Evolutionary conservation across 2,797 vertebrate species (phyloP), one percentile per base, ranked within the genome.

Genomic region (Setipinna tenuifilis): DNA sequence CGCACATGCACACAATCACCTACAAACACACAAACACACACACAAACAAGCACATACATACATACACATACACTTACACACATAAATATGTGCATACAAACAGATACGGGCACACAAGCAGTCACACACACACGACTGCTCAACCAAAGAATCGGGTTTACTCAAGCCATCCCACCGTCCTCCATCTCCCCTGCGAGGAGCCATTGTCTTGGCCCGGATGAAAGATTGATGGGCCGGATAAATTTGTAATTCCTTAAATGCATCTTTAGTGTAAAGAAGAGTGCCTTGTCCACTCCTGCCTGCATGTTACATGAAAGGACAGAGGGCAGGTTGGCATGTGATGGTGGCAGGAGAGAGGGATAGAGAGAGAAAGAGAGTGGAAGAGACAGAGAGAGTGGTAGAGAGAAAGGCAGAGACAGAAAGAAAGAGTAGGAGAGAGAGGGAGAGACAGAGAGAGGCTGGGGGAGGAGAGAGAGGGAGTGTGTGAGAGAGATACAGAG

Each of bases 221-320:
- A 94, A 94, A 92, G 88, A 93, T 94, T 93, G 83, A 94, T 91
- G 21, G 71, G 75, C 85, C 87, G 83, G 83, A 89, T 90, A 91
- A 88, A 93, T 93, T 90, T 86, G 90, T 90, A 88, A 92, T 88
- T 89, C 87, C 84, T 86, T 83, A 93, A 91, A 92, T 87, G 89
- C 85, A 90, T 85, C 86, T 91, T 90, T 78, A 80, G 85, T 91
- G 90, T 91, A 82, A n/a, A 88, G 81, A n/a, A 28, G 16, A 50
- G 46, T 65, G 16, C 23, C 17, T 12, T 21, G 11, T 54, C 10
- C 35, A 16, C 12, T 17, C 65, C 41, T 50, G 59, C 46, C 65
- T 57, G 81, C 75, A 84, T 83, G 83, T 17, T 17, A 81, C 75
- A 81, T 84, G 81, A 89, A 82, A 83, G 65, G 12, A 68, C 48